Evolutionary conservation across 2,888 invertebrate species (phyloP), one percentile per base, ranked within the genome.

Genomic region (Latheticus oryzae): DNA sequence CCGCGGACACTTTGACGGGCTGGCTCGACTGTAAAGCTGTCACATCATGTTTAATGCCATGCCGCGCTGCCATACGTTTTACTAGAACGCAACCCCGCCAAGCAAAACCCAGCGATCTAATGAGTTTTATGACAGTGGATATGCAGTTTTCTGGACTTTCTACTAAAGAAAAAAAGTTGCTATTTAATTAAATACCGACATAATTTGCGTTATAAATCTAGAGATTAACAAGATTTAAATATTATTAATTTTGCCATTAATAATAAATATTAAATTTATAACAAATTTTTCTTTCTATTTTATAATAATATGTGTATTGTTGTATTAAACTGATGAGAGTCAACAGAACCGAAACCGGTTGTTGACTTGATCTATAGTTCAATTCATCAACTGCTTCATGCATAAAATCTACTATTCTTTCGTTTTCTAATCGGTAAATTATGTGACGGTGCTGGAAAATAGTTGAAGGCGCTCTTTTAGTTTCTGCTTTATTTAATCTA

Each of bases 121-220:
- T 72, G 72, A 72, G 72, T 71, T 72, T 72, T 72, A 71, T 70
- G 69, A n/a, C n/a, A n/a, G n/a, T n/a, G n/a, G n/a, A n/a, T n/a
- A n/a, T n/a, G n/a, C n/a, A n/a, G n/a, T n/a, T n/a, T n/a, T n/a
- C n/a, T n/a, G n/a, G n/a, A n/a, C n/a, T n/a, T n/a, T n/a, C n/a
- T n/a, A n/a, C n/a, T n/a, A n/a, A n/a, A n/a, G n/a, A n/a, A n/a
- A n/a, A n/a, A n/a, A n/a, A n/a, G n/a, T n/a, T n/a, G n/a, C n/a
- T n/a, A n/a, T n/a, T n/a, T n/a, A n/a, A n/a, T n/a, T n/a, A n/a
- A n/a, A n/a, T n/a, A n/a, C n/a, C n/a, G n/a, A n/a, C n/a, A n/a
- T n/a, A n/a, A n/a, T n/a, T n/a, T n/a, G n/a, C 21, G 21, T 21
- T 21, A 21, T 21, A 21, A 21, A 21, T 21, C 5, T 21, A 21